Evolutionary conservation across 2,113 vertebrate genomes (phyloP), one percentile per base, ranked within the genome.

Genomic region (Myotis brandtii): DNA sequence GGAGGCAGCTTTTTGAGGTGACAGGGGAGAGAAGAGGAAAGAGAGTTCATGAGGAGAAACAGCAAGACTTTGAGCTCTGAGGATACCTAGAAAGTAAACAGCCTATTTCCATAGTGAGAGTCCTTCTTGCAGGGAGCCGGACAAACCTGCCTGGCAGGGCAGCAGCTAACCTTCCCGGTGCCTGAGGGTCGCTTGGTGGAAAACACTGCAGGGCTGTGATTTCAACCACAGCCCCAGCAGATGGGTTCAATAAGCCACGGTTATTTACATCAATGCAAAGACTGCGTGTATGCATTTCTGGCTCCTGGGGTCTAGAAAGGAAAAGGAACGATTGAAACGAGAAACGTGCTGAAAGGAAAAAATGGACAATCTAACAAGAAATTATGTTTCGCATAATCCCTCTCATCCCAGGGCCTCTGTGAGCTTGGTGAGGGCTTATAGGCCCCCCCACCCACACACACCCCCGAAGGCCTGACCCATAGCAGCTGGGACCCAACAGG

Each of bases 261-360:
- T 97, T 97, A 95, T 98, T 98, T 95, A 95, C 97, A 97, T 93
- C 95, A 73, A n/a, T 27, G 87, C 0, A 10, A 95, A 96, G 93
- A 73, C 87, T 79, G 54, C 14, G 1, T 79, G 81, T 81, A 87
- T 95, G 96, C 94, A 95, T 94, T 96, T 96, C 92, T 95, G 95
- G 95, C 96, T 98, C 96, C 96, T 93, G 95, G 93, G 93, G 90
- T 94, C 84, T 94, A 95, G 96, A 94, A 91, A 89, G 84, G 93
- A 96, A 95, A 80, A 96, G 64, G 70, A 96, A 94, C 96, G 97
- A 95, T 11, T 93, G 93, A 96, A 96, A 97, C 9, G 72, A 95
- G 56, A 75, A 82, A 73, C 11, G 5, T 88, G 77, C 81, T 91
- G 89, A 97, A 96, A 95, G 94, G 84, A 50, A 90, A 79, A 67